Percentiles rank a stretch among this genome's conserved stretches.
These are phyloP conservation scores for Mungos mungo DNA, from an alignment of 2,113 vertebrate genomes.

Conservation along the genomic window DNA sequence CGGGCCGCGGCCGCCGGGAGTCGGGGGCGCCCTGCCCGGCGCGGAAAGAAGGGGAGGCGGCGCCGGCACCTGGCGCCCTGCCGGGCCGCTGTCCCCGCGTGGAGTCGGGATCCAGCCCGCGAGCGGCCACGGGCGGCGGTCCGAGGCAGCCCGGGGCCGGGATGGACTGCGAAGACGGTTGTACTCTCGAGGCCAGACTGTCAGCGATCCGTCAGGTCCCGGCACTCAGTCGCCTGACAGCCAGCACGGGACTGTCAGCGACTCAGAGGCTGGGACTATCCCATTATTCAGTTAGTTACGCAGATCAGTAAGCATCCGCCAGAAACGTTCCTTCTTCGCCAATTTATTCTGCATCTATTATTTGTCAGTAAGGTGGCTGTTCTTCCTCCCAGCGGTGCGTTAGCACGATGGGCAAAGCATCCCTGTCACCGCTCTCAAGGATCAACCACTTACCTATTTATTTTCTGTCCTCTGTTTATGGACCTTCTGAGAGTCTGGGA, in stretches of 20 bases:
- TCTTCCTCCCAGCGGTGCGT: background rate
- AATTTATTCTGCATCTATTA: background rate
- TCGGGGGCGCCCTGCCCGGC: background rate
- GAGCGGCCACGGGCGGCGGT: background rate
- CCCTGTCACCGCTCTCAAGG: background rate
- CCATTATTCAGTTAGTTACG: background rate
- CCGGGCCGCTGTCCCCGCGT: background rate
- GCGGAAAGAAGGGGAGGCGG: background rate
- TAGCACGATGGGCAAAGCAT: background rate
- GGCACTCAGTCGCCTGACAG: background rate
- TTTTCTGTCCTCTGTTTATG: constrained; percentile 13
- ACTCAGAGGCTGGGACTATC: background rate
- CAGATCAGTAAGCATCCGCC: background rate
- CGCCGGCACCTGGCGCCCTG: background rate
- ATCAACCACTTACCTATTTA: background rate
- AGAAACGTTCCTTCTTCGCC: background rate
- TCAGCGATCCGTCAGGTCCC: background rate
- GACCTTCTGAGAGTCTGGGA: background rate
- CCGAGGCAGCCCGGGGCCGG: background rate
- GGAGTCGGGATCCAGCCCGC: background rate
- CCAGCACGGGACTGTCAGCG: background rate
- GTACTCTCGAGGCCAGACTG: background rate
- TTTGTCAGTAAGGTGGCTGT: background rate
- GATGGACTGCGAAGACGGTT: background rate
- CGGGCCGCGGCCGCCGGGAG: background rate